These are phyloP conservation scores for Agonopterix heracliana DNA, from an alignment of 2,888 invertebrate genomes.

Conservation along the genomic window DNA sequence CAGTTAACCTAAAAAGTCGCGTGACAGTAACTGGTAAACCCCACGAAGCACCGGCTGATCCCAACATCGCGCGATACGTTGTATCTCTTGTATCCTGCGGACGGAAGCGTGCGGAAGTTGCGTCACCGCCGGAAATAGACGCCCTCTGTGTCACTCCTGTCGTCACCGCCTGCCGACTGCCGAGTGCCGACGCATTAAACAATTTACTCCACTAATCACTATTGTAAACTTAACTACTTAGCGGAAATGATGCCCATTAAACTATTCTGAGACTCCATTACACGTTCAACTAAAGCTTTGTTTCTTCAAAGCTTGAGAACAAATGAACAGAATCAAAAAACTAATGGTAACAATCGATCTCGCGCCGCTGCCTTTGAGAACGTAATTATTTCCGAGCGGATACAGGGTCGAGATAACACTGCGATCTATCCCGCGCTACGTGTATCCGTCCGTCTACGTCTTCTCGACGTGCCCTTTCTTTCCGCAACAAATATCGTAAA, in stretches of 20 bases:
- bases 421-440: conserved; percentile 44
- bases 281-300: too few relatives aligned
- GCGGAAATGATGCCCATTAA: conserved; percentile 29
- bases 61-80: conserved; percentile 19
- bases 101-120: conserved; percentile 58
- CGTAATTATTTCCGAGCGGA: conserved; percentile 53
- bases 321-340: conserved; percentile 24
- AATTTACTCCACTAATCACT: conserved; percentile 19
- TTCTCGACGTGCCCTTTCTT: conserved; percentile 29
- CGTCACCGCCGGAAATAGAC: conserved; percentile 71
- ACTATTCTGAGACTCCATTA: conserved; percentile 1
- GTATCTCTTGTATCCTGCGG: conserved; percentile 63
- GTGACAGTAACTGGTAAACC: conserved; percentile 26
- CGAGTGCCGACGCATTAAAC: conserved; percentile 11
- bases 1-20: too few relatives aligned
- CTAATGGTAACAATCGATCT: conserved; percentile 46
- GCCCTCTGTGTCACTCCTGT: conserved; percentile 66
- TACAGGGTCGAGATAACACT: conserved; percentile 47
- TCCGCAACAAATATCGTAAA: conserved; percentile 25
- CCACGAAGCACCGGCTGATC: conserved; percentile 55
- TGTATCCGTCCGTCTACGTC: conserved; percentile 37
- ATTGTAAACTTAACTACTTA: conserved; percentile 16
- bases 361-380: conserved; percentile 20
- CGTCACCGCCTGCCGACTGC: conserved; percentile 21
- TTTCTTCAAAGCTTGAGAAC: too few relatives aligned